Evolutionary conservation across 2,797 vertebrate genomes (phyloP), one percentile per base, ranked within the genome.

Genomic region (Notolabrus celidotus): DNA sequence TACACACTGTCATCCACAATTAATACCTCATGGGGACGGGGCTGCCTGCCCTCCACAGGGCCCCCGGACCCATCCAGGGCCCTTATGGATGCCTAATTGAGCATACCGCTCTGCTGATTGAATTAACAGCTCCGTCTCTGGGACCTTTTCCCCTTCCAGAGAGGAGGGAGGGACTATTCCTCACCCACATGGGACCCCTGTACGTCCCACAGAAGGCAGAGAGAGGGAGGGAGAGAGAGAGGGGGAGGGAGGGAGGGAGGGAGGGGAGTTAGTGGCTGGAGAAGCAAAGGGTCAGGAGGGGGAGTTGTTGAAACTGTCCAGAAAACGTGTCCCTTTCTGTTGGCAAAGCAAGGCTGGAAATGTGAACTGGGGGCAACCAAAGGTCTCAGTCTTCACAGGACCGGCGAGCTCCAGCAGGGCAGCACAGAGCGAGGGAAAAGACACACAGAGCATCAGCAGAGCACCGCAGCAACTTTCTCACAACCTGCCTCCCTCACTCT

Each of bases 71-170:
- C 95, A 93, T 96, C 95, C 94, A 82, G 94, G 94, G 96, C 94
- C 94, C 96, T 98, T 97, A 95, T 97, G 95, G 95, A 92, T 95
- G 97, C 95, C 95, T 96, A 99, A 98, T 98, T 98, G 97, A 99
- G 97, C 97, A 94, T 97, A 94, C 92, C 88, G 87, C 93, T 90
- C 94, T 92, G 85, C 90, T 93, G 95, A 97, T 97, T 98, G 95
- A 97, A 97, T 97, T 96, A 97, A 97, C 95, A 96, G 95, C 95
- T 96, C 95, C 85, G 93, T 90, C 91, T 80, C 92, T 87, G 90
- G 89, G 91, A 95, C 93, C 93, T 94, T 94, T 94, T 92, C 91
- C 89, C 82, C 90, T 86, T 74, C 51, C 52, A 76, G 71, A 25
- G 56, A 76, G 81, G 86, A 83, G 85, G 90, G n/a, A n/a, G 84